Percentiles rank a stretch among this genome's conserved stretches.
Evolutionary conservation across 2,888 invertebrate genomes (phyloP).

Genomic region (Acanthosepion esculentum): DNA sequence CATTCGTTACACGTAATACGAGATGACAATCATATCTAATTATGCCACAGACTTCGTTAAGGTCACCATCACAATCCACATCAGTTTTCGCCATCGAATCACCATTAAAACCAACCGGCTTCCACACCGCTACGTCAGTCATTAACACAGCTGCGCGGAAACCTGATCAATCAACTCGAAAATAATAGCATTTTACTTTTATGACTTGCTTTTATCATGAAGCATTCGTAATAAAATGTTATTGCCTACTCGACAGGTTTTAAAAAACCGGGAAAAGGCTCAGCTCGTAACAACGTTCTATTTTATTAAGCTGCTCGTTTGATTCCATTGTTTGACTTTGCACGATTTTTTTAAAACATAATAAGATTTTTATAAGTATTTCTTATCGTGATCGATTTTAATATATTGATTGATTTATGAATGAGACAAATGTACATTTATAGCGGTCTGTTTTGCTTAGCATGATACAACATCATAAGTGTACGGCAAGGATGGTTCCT

Average conservation of each 20-base stretch:
- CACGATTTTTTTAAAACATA: too few relatives aligned
- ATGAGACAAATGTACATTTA: too few relatives aligned
- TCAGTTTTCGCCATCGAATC: neutral
- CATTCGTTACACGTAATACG: neutral
- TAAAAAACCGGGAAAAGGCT: neutral
- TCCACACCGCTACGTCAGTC: neutral
- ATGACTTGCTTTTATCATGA: constrained; percentile 8
- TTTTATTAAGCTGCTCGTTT: neutral
- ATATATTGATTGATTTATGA: too few relatives aligned
- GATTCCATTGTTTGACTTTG: too few relatives aligned
- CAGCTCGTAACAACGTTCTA: neutral
- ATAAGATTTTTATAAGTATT: too few relatives aligned
- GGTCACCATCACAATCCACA: neutral
- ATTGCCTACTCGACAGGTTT: neutral
- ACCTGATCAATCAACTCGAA: constrained; percentile 1
- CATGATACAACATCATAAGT: too few relatives aligned
- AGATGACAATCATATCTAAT: neutral
- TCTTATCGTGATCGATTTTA: too few relatives aligned
- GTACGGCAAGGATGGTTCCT: too few relatives aligned
- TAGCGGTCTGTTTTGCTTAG: too few relatives aligned
- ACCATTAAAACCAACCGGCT: neutral
- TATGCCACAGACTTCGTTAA: neutral
- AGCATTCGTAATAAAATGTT: constrained; percentile 33
- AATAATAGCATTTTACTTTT: constrained; percentile 21
- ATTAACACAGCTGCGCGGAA: neutral